Evolutionary conservation across 35 echinoderm and acorn worm species (phyloP).

Genomic region (Lytechinus variegatus): DNA sequence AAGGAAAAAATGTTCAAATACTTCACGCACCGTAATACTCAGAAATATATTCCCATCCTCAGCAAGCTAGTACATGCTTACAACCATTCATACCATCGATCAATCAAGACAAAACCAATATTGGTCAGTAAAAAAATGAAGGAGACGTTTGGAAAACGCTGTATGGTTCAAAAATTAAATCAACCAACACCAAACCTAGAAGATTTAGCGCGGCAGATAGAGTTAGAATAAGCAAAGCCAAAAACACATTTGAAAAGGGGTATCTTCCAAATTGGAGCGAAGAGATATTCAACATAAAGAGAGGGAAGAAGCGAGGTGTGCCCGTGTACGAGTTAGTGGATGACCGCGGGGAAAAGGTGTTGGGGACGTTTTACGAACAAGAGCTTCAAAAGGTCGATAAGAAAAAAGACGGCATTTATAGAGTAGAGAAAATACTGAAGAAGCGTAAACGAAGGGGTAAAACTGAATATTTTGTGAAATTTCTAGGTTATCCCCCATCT

Average conservation of each 20-base stretch:
- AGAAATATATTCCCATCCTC: not conserved
- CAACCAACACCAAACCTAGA: not conserved
- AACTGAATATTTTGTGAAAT: too few relatives aligned
- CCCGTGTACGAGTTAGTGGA: conserved; percentile 70
- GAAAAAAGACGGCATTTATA: too few relatives aligned
- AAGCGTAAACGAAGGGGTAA: too few relatives aligned
- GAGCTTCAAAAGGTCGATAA: too few relatives aligned
- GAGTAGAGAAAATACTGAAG: too few relatives aligned
- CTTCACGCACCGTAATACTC: conserved; percentile 40
- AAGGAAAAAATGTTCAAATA: conserved; percentile 43
- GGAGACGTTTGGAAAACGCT: conserved; percentile 36
- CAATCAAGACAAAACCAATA: conserved; percentile 27
- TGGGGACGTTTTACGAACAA: too few relatives aligned
- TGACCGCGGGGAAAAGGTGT: not conserved
- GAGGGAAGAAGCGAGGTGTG: conserved; percentile 45
- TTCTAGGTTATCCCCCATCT: too few relatives aligned
- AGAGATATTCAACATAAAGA: conserved; percentile 52
- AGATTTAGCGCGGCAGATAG: conserved; percentile 54
- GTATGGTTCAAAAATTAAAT: conserved; percentile 33
- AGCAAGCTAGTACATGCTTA: conserved; percentile 39
- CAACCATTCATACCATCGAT: conserved; percentile 45
- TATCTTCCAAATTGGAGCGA: conserved; percentile 51
- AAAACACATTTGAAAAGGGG: conserved; percentile 1
- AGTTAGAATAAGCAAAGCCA: conserved; percentile 54
- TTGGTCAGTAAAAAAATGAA: conserved; percentile 32